Percentiles rank a stretch among this genome's conserved stretches.
These are phyloP conservation scores for Camponotus floridanus DNA, from an alignment of 1,140 invertebrate genomes.

Conservation along the genomic window DNA sequence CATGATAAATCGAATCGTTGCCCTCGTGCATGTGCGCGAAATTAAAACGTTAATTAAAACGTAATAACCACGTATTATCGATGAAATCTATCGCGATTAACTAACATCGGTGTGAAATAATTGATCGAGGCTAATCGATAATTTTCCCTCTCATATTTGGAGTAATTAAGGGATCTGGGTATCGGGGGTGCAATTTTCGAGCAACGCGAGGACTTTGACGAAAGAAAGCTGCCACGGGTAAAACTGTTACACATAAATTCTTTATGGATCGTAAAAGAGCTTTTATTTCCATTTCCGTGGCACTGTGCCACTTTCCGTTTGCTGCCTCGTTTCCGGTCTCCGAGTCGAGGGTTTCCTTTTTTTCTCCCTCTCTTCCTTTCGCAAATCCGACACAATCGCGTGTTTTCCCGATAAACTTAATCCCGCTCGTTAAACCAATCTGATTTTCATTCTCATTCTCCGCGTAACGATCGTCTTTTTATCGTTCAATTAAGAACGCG, in stretches of 20 bases:
- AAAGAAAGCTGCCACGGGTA: slow-evolving; percentile 68
- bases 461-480: background rate
- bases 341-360: background rate
- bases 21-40: too few species aligned
- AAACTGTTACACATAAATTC: slow-evolving; percentile 82
- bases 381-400: slow-evolving; percentile 1
- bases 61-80: background rate
- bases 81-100: slow-evolving; percentile 22
- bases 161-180: background rate
- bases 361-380: background rate
- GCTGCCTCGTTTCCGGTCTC: slow-evolving; percentile 4
- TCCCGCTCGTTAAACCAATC: slow-evolving; percentile 44
- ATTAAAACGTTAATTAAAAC: slow-evolving; percentile 1
- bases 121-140: slow-evolving; percentile 20
- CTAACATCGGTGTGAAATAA: slow-evolving; percentile 13
- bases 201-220: slow-evolving; percentile 8
- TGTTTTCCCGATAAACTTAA: slow-evolving; percentile 36
- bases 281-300: slow-evolving; percentile 34
- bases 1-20: slow-evolving; percentile 18
- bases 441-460: slow-evolving; percentile 48
- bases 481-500: slow-evolving; percentile 18
- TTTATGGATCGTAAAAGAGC: slow-evolving; percentile 80
- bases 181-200: background rate
- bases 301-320: slow-evolving; percentile 15
- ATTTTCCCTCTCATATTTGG: background rate